Evolutionary conservation across 2,113 vertebrate species (phyloP).

Genomic region (Bos indicus): DNA sequence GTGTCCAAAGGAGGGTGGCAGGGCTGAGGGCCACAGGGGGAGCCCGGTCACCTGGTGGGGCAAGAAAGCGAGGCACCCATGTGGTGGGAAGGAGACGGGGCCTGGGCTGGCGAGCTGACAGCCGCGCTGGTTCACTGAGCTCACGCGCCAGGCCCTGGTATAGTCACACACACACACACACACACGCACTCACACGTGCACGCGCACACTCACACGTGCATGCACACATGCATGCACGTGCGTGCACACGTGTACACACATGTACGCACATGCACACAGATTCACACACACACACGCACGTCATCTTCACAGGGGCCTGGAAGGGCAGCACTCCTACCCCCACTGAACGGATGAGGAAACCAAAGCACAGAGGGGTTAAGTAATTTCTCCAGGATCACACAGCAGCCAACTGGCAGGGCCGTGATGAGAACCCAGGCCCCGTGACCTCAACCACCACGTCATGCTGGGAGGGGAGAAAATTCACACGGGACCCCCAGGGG

Average conservation of each 20-base stretch:
- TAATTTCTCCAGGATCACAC: neutral
- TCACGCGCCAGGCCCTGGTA: neutral
- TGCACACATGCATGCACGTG: rapidly evolving
- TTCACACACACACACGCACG: neutral
- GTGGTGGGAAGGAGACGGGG: neutral
- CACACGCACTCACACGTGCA: rapidly evolving
- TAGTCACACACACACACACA: neutral
- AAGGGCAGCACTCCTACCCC: too few relatives aligned
- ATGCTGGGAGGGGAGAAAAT: neutral
- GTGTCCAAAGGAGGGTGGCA: neutral
- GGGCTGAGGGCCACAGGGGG: neutral
- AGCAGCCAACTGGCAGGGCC: neutral
- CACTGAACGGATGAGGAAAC: neutral
- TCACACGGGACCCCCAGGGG: neutral
- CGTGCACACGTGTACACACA: rapidly evolving
- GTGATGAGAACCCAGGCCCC: rapidly evolving
- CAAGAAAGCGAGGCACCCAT: too few relatives aligned
- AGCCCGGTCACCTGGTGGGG: neutral
- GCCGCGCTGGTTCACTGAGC: neutral
- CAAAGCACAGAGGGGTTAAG: neutral
- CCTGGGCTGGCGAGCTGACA: neutral
- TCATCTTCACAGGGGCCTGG: neutral
- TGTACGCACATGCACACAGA: too few relatives aligned
- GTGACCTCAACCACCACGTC: neutral
- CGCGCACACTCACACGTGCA: rapidly evolving